Base-by-base conservation (phyloP, 2,888 invertebrate species). In the Limnephilus marmoratus region DNA sequence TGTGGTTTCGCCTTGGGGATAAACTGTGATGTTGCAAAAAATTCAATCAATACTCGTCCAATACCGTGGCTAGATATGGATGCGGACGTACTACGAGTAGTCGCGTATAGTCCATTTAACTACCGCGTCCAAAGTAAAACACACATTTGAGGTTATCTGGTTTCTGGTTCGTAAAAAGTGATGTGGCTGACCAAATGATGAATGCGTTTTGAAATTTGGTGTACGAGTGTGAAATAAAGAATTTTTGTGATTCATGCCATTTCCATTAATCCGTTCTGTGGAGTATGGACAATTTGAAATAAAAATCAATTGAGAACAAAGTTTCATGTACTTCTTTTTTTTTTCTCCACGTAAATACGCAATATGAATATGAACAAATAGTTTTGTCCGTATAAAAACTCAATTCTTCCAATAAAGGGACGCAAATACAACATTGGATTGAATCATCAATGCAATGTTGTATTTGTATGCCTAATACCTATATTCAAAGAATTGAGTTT, bases 1-100 rank as follows among this genome's bases (percentile, higher is more conserved):
- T 68, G 68, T 68, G 68, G 68, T 68, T 68, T 68, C 68, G 68
- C 68, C 68, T 68, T 68, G 68, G 68, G 68, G 68, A 68, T 68
- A 68, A 68, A 68, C 68, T 68, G 68, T 68, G 68, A 68, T 68
- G 68, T 68, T 68, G 68, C 68, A 68, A 68, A 68, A 68, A 68
- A 68, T 68, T 68, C 68, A 68, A 68, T 68, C 68, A 68, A 68
- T 68, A 68, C 68, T 68, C 68, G 68, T 68, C 68, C 68, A 68
- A 68, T 68, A 68, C 68, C 24, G 68, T 24, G 68, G 68, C 68
- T 68, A 68, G 68, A 24, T 68, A 68, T 68, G 68, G 68, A n/a
- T 68, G n/a, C 24, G 68, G 24, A 68, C 68, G 68, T 68, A 68
- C 24, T 68, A 68, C 34, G n/a, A n/a, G n/a, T n/a, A 31, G 18